A percentile compares a stretch with the other conserved stretches of the same genome.
Conservation (phyloP, 2,113 vertebrate genomes). For the Perccottus glenii region DNA sequence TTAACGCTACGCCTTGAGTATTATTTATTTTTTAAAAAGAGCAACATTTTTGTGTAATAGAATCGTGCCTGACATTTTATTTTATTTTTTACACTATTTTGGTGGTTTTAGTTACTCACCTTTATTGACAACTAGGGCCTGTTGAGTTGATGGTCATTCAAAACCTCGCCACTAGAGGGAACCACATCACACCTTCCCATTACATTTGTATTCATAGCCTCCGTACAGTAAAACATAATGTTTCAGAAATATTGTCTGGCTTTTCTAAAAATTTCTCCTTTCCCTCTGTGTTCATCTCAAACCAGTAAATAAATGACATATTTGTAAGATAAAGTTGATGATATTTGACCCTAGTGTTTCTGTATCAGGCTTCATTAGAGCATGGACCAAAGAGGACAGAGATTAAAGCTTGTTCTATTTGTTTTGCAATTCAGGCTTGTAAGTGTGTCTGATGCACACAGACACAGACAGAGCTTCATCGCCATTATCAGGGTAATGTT, state of each 20-base stretch:
- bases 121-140: neutral
- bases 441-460: constrained; percentile 7
- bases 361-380: neutral
- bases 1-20: no score
- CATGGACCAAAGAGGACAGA: constrained; percentile 11
- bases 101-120: neutral
- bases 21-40: no score
- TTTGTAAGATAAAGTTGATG: neutral
- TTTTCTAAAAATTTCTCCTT: neutral
- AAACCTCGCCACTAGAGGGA: constrained; percentile 1
- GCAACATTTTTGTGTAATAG: no score
- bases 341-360: no score
- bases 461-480: constrained; percentile 6
- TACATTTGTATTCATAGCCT: no score
- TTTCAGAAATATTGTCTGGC: neutral
- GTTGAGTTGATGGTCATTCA: neutral
- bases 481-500: constrained; percentile 67
- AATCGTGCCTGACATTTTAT: no score
- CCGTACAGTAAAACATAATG: neutral
- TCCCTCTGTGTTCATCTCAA: neutral
- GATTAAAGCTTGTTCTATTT: constrained; percentile 14
- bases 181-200: neutral
- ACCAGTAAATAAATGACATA: neutral
- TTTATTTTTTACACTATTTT: no score
- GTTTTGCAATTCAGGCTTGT: neutral